Percentiles rank a stretch among this genome's conserved stretches.
These are phyloP conservation scores for Sussaba pulchella DNA, from an alignment of 2,888 invertebrate species.

Conservation along the genomic window DNA sequence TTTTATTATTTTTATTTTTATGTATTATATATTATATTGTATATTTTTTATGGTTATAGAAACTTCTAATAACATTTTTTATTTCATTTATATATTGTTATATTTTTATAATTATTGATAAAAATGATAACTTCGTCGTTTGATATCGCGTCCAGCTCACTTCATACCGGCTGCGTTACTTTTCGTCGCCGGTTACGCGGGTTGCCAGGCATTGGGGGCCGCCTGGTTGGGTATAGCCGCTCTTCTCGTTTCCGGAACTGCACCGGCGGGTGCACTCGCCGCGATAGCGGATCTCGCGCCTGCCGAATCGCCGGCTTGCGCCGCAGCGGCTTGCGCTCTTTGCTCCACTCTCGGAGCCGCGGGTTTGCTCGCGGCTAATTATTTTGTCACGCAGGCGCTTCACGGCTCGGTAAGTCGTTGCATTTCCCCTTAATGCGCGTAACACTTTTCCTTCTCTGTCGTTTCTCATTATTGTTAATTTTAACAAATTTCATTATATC, in stretches of 20 bases:
- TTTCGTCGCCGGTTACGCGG: conserved; percentile 87
- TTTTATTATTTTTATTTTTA: no score
- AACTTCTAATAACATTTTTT: no score
- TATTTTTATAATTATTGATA: no score
- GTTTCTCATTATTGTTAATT: no score
- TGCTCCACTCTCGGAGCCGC: conserved; percentile 87
- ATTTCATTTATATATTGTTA: no score
- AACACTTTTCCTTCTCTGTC: no score
- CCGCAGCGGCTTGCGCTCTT: conserved; percentile 82
- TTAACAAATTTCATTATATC: no score
- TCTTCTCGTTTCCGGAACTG: conserved; percentile 86
- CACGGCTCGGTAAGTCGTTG: conserved; percentile 85
- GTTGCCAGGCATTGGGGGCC: conserved; percentile 86
- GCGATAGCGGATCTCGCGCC: conserved; percentile 88
- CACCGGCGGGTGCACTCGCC: conserved; percentile 86
- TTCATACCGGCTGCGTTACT: conserved; percentile 87
- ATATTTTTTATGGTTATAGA: no score
- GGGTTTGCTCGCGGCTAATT: conserved; percentile 86
- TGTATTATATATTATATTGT: no score
- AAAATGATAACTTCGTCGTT: no score
- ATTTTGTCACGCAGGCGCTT: conserved; percentile 86
- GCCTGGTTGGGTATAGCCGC: conserved; percentile 87
- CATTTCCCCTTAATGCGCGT: background rate
- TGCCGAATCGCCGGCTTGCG: conserved; percentile 83
- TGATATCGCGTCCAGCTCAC: conserved; percentile 83